Evolutionary conservation across 2,888 invertebrate species (phyloP), one percentile per base, ranked within the genome.

Genomic region (Eugnorisma glareosa): DNA sequence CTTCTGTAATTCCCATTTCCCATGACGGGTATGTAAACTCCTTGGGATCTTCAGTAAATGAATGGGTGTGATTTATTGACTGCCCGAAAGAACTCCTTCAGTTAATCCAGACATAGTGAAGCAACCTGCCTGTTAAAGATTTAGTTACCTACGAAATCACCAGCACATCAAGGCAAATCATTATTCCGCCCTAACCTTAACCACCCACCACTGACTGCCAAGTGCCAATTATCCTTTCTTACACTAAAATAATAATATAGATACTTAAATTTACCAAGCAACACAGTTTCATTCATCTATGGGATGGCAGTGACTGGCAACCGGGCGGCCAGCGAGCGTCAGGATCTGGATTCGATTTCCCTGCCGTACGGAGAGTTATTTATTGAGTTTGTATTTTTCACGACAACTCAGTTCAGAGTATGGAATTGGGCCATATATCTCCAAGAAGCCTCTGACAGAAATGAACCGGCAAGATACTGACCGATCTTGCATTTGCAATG

Each of bases 71-170:
- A 63, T 7, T 18, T 15, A 6, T 71, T 43, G 1, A 18, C 7
- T 51, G 37, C 18, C 15, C 24, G 11, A 45, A 51, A 37, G 54
- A 64, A 18, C 13, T 24, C 5, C 8, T 48, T 48, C 61, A 74
- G 10, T 40, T 37, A 37, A 68, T 35, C 24, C 18, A 48, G 40
- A 21, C 28, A 31, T 43, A 15, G 6, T 63, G 61, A 64, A 37
- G 45, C 31, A 48, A 18, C 37, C 10, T 45, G 43, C n/a, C n/a
- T n/a, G n/a, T n/a, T n/a, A n/a, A n/a, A n/a, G n/a, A n/a, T n/a
- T 21, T 75, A 43, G 28, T 24, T 48, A 45, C n/a, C 11, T 21
- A 48, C 45, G 48, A 68, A 78, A 67, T 78, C 57, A 37, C 66
- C 18, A 40, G 31, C 57, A 28, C 35, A 31, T 40, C 11, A 61